These are phyloP conservation scores for Magallana ariakensis DNA, from an alignment of 1,140 invertebrate genomes.

Conservation along the genomic window DNA sequence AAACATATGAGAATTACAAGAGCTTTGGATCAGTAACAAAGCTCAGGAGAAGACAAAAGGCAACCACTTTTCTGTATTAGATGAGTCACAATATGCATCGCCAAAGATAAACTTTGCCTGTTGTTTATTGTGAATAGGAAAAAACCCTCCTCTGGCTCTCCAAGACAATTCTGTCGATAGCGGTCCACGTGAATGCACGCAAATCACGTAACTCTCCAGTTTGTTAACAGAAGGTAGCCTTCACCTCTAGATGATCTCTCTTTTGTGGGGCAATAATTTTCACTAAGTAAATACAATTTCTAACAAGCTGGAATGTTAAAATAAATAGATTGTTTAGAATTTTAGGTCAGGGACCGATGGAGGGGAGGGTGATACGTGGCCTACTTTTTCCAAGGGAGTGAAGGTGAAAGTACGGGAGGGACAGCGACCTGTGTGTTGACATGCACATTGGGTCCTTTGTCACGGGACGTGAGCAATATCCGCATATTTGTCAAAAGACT, in stretches of 20 bases:
- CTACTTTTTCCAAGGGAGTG: not conserved
- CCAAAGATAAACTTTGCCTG: not conserved
- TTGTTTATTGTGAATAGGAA: not conserved
- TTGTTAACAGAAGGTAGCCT: not conserved
- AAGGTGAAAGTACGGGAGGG: not conserved
- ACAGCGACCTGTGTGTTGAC: not conserved
- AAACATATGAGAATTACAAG: not conserved
- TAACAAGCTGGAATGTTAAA: not conserved
- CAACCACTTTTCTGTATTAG: not conserved
- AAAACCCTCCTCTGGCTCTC: not conserved
- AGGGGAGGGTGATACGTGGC: not conserved
- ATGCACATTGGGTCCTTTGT: not conserved
- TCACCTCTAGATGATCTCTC: slow-evolving; percentile 1
- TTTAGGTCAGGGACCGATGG: not conserved
- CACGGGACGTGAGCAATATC: not conserved
- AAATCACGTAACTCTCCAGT: not conserved
- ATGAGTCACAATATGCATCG: not conserved
- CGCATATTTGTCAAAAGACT: too few species aligned
- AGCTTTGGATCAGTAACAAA: not conserved
- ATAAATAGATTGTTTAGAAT: not conserved
- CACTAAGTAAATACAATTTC: slow-evolving; percentile 18
- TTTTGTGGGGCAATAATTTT: slow-evolving; percentile 27
- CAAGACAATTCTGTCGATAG: not conserved
- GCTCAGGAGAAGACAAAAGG: not conserved
- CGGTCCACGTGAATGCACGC: not conserved